These are phyloP conservation scores for Elegia similella DNA, from an alignment of 2,888 invertebrate species.

Conservation along the genomic window DNA sequence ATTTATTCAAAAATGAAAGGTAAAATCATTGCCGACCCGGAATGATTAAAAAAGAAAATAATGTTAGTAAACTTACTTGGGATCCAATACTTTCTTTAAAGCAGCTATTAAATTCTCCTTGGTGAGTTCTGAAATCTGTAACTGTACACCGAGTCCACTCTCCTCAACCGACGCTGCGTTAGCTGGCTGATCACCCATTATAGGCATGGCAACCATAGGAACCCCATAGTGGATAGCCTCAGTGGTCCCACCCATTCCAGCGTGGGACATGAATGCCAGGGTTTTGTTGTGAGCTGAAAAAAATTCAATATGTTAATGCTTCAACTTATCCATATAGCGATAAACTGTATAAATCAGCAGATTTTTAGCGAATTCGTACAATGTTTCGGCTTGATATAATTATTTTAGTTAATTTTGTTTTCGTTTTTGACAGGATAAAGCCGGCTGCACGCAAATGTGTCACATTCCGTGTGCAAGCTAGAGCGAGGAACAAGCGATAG, in stretches of 20 bases:
- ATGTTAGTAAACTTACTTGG: slow-evolving; percentile 63
- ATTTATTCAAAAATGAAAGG: not conserved
- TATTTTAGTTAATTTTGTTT: too few relatives aligned
- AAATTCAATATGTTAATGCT: not conserved
- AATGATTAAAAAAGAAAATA: too few relatives aligned
- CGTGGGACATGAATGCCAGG: slow-evolving; percentile 81
- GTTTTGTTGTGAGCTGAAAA: slow-evolving; percentile 82
- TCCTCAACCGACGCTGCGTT: slow-evolving; percentile 81
- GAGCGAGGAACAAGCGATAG: too few relatives aligned
- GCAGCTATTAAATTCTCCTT: slow-evolving; percentile 75
- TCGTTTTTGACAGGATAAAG: too few relatives aligned
- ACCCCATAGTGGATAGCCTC: slow-evolving; percentile 83
- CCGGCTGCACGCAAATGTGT: too few relatives aligned
- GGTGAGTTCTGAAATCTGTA: slow-evolving; percentile 70
- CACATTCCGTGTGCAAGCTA: too few relatives aligned
- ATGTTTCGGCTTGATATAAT: too few relatives aligned
- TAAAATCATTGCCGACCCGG: not conserved
- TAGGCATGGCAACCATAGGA: slow-evolving; percentile 81
- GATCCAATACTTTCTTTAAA: slow-evolving; percentile 75
- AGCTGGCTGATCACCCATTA: slow-evolving; percentile 81
- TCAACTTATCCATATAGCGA: too few relatives aligned
- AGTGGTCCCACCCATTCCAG: slow-evolving; percentile 81
- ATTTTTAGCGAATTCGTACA: too few relatives aligned
- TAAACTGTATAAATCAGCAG: too few relatives aligned
- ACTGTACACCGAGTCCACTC: slow-evolving; percentile 73